Conservation (phyloP, 2,888 invertebrate species). For the Agrenia bidenticulata region DNA sequence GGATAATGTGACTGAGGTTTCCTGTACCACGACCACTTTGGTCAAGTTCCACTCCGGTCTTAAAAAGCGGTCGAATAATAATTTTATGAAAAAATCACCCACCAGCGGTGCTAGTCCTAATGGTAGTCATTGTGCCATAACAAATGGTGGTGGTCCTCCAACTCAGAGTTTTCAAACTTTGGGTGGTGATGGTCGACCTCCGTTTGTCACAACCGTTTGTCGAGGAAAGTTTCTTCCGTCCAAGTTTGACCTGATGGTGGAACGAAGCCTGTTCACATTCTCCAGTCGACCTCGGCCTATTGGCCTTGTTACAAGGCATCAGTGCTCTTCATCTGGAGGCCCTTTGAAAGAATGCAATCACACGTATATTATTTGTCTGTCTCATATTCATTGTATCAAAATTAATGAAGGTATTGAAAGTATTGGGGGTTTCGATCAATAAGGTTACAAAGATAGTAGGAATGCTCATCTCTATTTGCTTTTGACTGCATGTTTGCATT, state of each 20-base stretch:
- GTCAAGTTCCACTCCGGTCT: conserved; percentile 4
- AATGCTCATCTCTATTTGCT: no score
- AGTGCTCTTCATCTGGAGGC: conserved; percentile 40
- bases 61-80: background rate
- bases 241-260: conserved; percentile 52
- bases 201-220: conserved; percentile 51
- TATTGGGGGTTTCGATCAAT: no score
- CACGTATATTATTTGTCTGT: background rate
- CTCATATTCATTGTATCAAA: no score
- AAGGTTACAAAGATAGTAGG: no score
- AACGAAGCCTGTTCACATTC: conserved; percentile 50
- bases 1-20: conserved; percentile 5
- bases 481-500: no score
- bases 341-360: conserved; percentile 10
- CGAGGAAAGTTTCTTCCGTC: conserved; percentile 50
- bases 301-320: conserved; percentile 44
- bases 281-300: conserved; percentile 51
- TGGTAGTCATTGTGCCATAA: background rate
- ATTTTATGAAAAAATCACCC: background rate
- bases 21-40: conserved; percentile 9
- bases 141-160: background rate
- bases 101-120: background rate
- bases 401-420: no score
- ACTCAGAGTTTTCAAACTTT: background rate
- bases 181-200: conserved; percentile 32